phyloP scores from a whole-genome alignment of 2,113 vertebrate species.

The Spilogale gracilis region DNA sequence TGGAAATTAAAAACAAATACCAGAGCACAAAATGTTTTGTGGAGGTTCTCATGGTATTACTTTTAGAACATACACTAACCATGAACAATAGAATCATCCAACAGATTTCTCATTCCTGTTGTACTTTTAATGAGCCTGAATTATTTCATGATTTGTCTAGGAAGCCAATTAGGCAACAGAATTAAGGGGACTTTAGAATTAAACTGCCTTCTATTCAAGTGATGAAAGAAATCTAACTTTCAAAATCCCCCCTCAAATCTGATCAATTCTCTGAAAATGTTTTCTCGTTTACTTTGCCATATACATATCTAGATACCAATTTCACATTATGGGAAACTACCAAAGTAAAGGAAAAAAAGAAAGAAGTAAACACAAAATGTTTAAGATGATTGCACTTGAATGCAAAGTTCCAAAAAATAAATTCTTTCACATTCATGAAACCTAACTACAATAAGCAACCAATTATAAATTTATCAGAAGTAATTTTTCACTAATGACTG shows the following conservation, averaged over 20 bases:
- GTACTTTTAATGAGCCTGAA: not conserved
- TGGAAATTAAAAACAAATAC: not conserved
- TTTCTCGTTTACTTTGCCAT: not conserved
- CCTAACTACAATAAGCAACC: not conserved
- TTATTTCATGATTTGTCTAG: not conserved
- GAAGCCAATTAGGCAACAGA: not conserved
- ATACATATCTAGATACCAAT: not conserved
- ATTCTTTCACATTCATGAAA: slow-evolving; percentile 24
- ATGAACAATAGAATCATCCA: not conserved
- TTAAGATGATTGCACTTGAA: slow-evolving; percentile 15
- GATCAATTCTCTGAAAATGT: slow-evolving; percentile 1
- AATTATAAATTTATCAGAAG: not conserved
- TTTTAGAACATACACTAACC: not conserved
- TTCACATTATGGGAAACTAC: not conserved
- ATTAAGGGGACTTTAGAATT: not conserved
- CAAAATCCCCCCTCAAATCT: slow-evolving; percentile 10
- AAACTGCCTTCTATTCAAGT: slow-evolving; percentile 37
- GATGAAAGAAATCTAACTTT: not conserved
- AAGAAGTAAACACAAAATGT: slow-evolving; percentile 11
- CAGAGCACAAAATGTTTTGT: not conserved
- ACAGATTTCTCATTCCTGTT: not conserved
- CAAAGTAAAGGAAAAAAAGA: not conserved
- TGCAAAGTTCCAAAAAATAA: slow-evolving; percentile 20
- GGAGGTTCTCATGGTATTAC: not conserved
- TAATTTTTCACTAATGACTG: slow-evolving; percentile 2